Base-by-base conservation (phyloP, 2,113 vertebrate species). In the Megaleporinus macrocephalus region DNA sequence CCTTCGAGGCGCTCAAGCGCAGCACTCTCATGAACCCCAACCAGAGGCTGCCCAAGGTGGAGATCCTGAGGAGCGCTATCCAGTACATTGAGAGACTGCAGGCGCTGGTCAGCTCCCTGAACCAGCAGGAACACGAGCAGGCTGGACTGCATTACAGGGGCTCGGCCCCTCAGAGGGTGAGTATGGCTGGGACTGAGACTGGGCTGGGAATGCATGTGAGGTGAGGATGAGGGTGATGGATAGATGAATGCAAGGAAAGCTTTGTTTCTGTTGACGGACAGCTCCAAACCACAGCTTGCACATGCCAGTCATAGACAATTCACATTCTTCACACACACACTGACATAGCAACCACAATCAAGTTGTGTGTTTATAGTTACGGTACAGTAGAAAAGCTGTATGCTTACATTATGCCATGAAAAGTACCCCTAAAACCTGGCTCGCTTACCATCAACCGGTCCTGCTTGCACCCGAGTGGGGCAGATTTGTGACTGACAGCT, bases 61-160 rank as follows among this genome's bases (percentile, higher is more conserved):
- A 99, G 91, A 99, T 99, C 91, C 93, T 99, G 90, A 95, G 98
- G 84, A 98, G 97, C 0, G 97, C 97, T 92, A 99, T 99, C 89
- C 98, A 99, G 92, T 99, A 99, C 89, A 99, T 99, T 6, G 97
- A 99, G 89, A 94, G 97, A 73, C 95, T 99, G 49, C 98, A 99
- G 93, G 95, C 96, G 13, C 91, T 99, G 87, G 96, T 99, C 90
- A 95, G 96, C 88, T 96, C 96, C 53, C 96, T 99, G 86, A 97
- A 97, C 94, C 98, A 99, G 93, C 97, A 98, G 93, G 97, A 99
- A 85, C 92, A 92, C 0, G 97, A 97, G 74, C 96, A 94, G 87
- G 72, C 92, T 0, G 95, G 94, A 13, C 89, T 96, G 85, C 95
- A 94, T 86, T 95, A 94, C 86, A 89, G 91, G 2, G 85, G 91